Evolutionary conservation across 2,888 invertebrate genomes (phyloP).

Genomic region (Ptycholaimellus sp.): DNA sequence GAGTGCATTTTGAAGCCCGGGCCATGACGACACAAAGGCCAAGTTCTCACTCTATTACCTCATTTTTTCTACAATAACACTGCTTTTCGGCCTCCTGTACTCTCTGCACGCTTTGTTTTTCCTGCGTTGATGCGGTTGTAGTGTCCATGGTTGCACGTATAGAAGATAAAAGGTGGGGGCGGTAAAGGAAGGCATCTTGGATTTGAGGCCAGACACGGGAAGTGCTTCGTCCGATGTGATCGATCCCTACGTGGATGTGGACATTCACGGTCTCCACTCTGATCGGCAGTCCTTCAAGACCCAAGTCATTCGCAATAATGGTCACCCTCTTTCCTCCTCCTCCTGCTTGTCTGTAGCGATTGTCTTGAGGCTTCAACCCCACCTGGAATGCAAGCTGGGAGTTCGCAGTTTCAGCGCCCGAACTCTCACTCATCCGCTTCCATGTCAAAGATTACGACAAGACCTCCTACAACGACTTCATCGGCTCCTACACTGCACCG

Average conservation of each 20-base stretch:
- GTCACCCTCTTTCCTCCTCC: slow-evolving; percentile 20
- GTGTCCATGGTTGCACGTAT: too few species aligned
- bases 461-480: slow-evolving; percentile 7
- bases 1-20: too few species aligned
- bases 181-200: too few species aligned
- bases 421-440: slow-evolving; percentile 31
- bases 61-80: too few species aligned
- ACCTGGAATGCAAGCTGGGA: slow-evolving; percentile 31
- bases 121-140: too few species aligned
- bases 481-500: slow-evolving; percentile 6
- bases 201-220: too few species aligned
- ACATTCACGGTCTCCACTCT: slow-evolving; percentile 19
- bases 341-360: not conserved
- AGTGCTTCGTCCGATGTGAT: too few species aligned
- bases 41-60: too few species aligned
- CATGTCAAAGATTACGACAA: slow-evolving; percentile 28
- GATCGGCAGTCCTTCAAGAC: slow-evolving; percentile 32
- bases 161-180: too few species aligned
- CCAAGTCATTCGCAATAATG: slow-evolving; percentile 33
- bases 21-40: too few species aligned
- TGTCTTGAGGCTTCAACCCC: slow-evolving; percentile 33
- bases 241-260: slow-evolving; percentile 29
- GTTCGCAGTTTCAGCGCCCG: slow-evolving; percentile 29
- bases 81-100: too few species aligned
- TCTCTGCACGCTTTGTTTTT: too few species aligned